Conservation (phyloP, 1,140 invertebrate species). For the Drosophila willistoni region DNA sequence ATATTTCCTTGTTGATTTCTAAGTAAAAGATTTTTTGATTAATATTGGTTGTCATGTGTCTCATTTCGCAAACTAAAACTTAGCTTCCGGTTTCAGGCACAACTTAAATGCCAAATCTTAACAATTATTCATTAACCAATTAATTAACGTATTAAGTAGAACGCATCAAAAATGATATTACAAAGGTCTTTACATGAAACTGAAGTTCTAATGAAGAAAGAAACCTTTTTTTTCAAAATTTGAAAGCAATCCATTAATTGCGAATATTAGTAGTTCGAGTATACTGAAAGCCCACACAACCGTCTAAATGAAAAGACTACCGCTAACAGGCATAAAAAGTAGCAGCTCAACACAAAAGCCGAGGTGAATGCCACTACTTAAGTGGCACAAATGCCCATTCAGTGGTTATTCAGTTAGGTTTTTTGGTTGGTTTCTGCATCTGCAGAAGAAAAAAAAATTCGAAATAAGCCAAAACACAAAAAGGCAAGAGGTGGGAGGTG, state of each 20-base stretch:
- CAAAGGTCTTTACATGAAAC: not conserved
- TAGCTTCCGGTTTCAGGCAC: no score
- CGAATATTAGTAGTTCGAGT: constrained; percentile 8
- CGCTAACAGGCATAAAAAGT: constrained; percentile 19
- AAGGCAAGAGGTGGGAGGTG: not conserved
- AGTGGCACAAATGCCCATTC: constrained; percentile 65
- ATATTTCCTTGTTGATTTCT: no score
- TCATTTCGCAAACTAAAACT: no score
- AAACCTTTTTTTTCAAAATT: not conserved
- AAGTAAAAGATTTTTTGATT: no score
- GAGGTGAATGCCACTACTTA: constrained; percentile 72
- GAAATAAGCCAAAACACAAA: constrained; percentile 1
- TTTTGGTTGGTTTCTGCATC: constrained; percentile 27
- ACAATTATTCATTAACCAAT: no score
- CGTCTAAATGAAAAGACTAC: constrained; percentile 18
- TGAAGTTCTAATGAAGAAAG: not conserved
- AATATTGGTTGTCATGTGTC: no score
- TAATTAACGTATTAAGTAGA: no score
- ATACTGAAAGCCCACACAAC: not conserved
- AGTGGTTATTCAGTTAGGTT: constrained; percentile 32
- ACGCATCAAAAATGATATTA: not conserved
- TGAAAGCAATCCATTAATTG: constrained; percentile 10
- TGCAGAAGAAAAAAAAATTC: constrained; percentile 18
- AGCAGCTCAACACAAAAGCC: constrained; percentile 25
- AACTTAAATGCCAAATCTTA: no score